Evolutionary conservation across 2,797 vertebrate species (phyloP).

Genomic region (Mycteria americana): DNA sequence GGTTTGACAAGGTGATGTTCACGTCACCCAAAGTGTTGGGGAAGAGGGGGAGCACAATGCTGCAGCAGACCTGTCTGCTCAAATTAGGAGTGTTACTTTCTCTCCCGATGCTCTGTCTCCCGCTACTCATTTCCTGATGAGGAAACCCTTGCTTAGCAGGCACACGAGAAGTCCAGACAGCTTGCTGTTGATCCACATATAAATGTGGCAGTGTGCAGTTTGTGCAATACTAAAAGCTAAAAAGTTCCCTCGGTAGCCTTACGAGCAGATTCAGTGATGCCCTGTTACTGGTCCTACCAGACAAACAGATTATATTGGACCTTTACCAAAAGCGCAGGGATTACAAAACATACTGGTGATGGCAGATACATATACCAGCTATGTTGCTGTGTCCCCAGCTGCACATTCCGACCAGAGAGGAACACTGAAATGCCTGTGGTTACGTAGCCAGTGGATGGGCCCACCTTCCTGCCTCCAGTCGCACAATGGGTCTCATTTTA

Average conservation of each 20-base stretch:
- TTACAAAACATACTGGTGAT: neutral
- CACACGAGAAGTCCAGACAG: neutral
- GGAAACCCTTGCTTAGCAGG: neutral
- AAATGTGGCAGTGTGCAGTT: too few relatives aligned
- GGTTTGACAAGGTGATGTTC: neutral
- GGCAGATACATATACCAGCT: neutral
- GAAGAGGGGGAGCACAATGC: neutral
- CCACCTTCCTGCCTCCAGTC: neutral
- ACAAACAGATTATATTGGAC: neutral
- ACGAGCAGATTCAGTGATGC: neutral
- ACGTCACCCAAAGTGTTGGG: neutral
- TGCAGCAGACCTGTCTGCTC: neutral
- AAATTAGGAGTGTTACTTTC: neutral
- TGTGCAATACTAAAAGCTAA: neutral
- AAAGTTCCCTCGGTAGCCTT: neutral
- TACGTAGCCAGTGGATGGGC: neutral
- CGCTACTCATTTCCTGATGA: neutral
- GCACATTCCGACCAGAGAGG: neutral
- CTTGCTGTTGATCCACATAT: neutral
- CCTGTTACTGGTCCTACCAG: neutral
- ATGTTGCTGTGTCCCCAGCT: neutral
- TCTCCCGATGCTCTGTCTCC: neutral
- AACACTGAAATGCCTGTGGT: neutral
- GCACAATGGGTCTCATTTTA: neutral
- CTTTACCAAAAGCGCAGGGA: neutral